A percentile compares a stretch with the other conserved stretches of the same genome.
phyloP scores from a whole-genome alignment of 2,888 invertebrate genomes.

The Hirtodrosophila duncani region DNA sequence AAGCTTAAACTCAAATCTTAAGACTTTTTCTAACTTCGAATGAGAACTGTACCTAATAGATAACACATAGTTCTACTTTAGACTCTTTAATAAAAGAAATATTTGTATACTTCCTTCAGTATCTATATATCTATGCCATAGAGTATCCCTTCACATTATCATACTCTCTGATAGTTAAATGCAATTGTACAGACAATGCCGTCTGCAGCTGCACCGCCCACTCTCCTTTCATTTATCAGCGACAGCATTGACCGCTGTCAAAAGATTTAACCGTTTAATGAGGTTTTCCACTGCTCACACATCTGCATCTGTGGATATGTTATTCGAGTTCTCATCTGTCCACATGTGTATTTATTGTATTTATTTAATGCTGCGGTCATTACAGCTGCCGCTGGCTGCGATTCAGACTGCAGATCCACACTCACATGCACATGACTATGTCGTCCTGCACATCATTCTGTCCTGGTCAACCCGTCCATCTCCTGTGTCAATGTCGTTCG shows the following conservation, averaged over 20 bases:
- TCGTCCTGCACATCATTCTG: slow-evolving; percentile 4
- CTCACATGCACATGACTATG: slow-evolving; percentile 9
- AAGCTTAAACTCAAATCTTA: too few relatives aligned
- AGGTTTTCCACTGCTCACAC: slow-evolving; percentile 61
- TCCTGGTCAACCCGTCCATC: slow-evolving; percentile 16
- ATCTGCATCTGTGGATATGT: slow-evolving; percentile 47
- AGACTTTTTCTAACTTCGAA: too few relatives aligned
- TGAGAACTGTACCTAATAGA: too few relatives aligned
- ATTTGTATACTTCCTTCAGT: too few relatives aligned
- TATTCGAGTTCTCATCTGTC: slow-evolving; percentile 35
- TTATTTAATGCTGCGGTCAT: slow-evolving; percentile 60
- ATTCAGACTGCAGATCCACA: too few relatives aligned
- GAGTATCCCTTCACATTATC: too few relatives aligned
- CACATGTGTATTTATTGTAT: slow-evolving; percentile 63
- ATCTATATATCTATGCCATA: too few relatives aligned
- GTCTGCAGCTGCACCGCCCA: too few relatives aligned
- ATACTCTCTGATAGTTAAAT: too few relatives aligned
- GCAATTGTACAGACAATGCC: too few relatives aligned
- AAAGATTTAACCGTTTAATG: slow-evolving; percentile 71
- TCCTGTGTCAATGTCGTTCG: slow-evolving; percentile 17
- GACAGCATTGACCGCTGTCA: slow-evolving; percentile 46
- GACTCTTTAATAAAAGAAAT: too few relatives aligned
- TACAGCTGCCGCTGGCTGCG: slow-evolving; percentile 34
- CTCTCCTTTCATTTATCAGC: slow-evolving; percentile 18
- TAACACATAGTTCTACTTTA: too few relatives aligned